Evolutionary conservation across 2,888 invertebrate genomes (phyloP), one percentile per base, ranked within the genome.

Genomic region (Syrphus vitripennis): DNA sequence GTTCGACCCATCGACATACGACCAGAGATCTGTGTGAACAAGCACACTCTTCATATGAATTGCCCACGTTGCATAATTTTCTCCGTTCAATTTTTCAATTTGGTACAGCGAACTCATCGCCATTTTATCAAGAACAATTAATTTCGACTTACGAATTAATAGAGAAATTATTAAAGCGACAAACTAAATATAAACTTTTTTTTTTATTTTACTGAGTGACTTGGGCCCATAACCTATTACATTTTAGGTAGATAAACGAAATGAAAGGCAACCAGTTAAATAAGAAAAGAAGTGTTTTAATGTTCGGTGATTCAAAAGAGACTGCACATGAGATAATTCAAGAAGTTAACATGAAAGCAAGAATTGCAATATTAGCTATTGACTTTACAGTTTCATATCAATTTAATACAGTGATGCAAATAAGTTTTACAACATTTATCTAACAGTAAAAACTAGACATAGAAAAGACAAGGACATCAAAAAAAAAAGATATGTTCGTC

Each of bases 31-130:
- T 31, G 61, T 26, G 19, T 55, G 37, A 16, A 63, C 53, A 3
- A 61, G 63, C 9, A 74, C 63, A 31, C 63, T 74, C 34, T 42
- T 74, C 63, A 74, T 63, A 19, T 74, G 74, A 10, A 74, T 63
- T 21, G 29, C 14, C 74, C 74, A 63, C 1, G 63, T 63, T 9
- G 24, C 26, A 21, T 74, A 63, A 74, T 50, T 63, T 2, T 53
- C 40, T 29, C 26, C 74, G 50, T n/a, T 61, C 2, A 74, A 40
- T 31, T 55, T 55, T 7, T 55, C 55, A 29, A 55, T 42, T 14
- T 55, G 29, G 26, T 42, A 55, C 14, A 55, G 29, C 16, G 40
- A 55, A 42, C 48, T 55, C 53, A 70, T 55, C 40, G 53, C 26
- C 14, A 26, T 14, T 26, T 24, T 26, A n/a, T 14, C 3, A 53